These are phyloP conservation scores for Solea senegalensis DNA, from an alignment of 2,113 vertebrate species.

Conservation along the genomic window DNA sequence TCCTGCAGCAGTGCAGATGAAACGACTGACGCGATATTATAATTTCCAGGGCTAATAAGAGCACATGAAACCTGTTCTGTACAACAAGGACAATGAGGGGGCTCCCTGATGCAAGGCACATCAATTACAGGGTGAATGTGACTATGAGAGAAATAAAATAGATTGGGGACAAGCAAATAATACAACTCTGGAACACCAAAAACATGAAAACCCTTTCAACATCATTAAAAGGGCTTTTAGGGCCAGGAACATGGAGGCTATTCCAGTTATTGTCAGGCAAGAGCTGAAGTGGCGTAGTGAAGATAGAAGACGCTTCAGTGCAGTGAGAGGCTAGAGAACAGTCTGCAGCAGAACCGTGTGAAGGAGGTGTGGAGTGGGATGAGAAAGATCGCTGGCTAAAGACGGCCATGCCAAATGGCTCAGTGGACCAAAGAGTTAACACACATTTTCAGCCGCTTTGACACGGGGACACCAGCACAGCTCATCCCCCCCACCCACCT, in stretches of 20 bases:
- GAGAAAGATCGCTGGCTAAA: slow-evolving; percentile 64
- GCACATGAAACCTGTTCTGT: slow-evolving; percentile 31
- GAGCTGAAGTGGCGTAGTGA: slow-evolving; percentile 34
- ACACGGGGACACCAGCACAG: slow-evolving; percentile 40
- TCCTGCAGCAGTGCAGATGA: slow-evolving; percentile 12
- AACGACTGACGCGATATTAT: slow-evolving; percentile 13
- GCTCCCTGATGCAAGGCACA: slow-evolving; percentile 30
- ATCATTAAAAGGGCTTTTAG: slow-evolving; percentile 8
- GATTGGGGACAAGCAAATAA: background rate
- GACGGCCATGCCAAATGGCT: slow-evolving; percentile 65
- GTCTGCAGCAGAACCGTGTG: slow-evolving; percentile 67
- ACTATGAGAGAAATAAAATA: slow-evolving; percentile 25
- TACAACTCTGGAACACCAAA: slow-evolving; percentile 4
- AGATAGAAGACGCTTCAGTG: slow-evolving; percentile 40
- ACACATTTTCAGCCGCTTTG: slow-evolving; percentile 40
- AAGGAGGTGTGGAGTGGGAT: slow-evolving; percentile 78
- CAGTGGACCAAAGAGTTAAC: slow-evolving; percentile 52
- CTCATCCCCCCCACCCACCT: slow-evolving; percentile 21
- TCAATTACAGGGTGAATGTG: slow-evolving; percentile 14
- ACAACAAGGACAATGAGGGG: slow-evolving; percentile 15
- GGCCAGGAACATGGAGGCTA: slow-evolving; percentile 21
- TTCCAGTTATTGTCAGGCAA: slow-evolving; percentile 19
- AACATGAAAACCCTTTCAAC: slow-evolving; percentile 13
- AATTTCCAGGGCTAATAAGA: slow-evolving; percentile 35
- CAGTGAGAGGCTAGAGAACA: slow-evolving; percentile 64